Conservation (phyloP, 2,888 invertebrate genomes). For the Amphipoea lucens region DNA sequence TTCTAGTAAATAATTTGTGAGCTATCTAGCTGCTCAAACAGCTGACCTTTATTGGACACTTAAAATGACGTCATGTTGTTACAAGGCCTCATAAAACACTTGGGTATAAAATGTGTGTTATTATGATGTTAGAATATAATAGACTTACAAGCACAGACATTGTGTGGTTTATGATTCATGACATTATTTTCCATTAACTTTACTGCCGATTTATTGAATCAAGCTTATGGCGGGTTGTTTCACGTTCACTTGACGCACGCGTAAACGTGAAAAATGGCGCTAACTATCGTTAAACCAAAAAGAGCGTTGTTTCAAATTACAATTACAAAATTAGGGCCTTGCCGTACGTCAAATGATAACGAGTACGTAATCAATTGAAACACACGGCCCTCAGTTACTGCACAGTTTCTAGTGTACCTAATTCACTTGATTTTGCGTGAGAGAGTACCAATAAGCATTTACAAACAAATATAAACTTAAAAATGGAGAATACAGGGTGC, state of each 20-base stretch:
- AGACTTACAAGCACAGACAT: neutral
- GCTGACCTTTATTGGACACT: neutral
- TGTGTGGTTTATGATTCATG: constrained; percentile 23
- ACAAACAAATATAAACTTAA: neutral
- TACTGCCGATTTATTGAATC: constrained; percentile 1
- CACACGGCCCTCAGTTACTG: neutral
- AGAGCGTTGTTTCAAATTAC: too few species aligned
- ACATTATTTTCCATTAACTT: neutral
- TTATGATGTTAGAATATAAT: neutral
- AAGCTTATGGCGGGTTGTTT: neutral
- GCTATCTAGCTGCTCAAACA: neutral
- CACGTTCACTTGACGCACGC: too few species aligned
- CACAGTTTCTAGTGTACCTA: neutral
- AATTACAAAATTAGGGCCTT: too few species aligned
- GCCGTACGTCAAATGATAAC: too few species aligned
- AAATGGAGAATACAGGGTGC: neutral
- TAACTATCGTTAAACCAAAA: too few species aligned
- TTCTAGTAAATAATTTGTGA: neutral
- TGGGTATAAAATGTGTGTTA: neutral
- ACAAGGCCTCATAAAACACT: neutral
- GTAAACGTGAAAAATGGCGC: too few species aligned
- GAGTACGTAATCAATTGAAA: too few species aligned
- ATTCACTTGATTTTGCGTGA: neutral
- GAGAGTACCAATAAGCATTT: neutral
- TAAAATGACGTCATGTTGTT: neutral